Conservation (phyloP, 2,113 vertebrate species). For the Melanostigma gelatinosum region DNA sequence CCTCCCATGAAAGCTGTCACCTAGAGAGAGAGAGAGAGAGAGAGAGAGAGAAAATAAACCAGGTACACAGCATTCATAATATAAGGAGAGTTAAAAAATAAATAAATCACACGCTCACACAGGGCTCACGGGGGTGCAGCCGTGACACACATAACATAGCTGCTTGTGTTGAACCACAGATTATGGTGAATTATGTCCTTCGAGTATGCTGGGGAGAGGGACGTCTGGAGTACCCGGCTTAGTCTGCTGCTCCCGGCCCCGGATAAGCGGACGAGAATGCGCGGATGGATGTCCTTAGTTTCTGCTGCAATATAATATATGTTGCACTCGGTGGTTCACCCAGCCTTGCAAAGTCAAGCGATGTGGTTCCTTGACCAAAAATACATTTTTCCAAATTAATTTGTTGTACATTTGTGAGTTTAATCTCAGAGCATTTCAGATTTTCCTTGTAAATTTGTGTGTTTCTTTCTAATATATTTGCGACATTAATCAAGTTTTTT, state of each 20-base stretch:
- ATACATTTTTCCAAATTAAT: no score
- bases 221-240: neutral
- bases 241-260: neutral
- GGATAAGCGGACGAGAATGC: neutral
- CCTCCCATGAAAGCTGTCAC: no score
- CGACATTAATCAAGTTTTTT: neutral
- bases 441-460: neutral
- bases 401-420: no score
- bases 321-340: neutral
- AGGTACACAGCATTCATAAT: no score
- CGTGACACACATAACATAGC: neutral
- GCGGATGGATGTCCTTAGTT: neutral
- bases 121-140: no score
- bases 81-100: no score
- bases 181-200: neutral
- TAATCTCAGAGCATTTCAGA: no score
- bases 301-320: neutral
- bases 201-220: neutral
- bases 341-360: neutral
- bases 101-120: no score
- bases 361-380: neutral
- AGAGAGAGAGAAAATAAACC: no score
- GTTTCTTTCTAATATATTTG: neutral
- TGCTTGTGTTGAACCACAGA: neutral
- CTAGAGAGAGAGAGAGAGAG: no score